Evolutionary conservation across 23 tunicate genomes (phyloP).

Genomic region (Phallusia fumigata): DNA sequence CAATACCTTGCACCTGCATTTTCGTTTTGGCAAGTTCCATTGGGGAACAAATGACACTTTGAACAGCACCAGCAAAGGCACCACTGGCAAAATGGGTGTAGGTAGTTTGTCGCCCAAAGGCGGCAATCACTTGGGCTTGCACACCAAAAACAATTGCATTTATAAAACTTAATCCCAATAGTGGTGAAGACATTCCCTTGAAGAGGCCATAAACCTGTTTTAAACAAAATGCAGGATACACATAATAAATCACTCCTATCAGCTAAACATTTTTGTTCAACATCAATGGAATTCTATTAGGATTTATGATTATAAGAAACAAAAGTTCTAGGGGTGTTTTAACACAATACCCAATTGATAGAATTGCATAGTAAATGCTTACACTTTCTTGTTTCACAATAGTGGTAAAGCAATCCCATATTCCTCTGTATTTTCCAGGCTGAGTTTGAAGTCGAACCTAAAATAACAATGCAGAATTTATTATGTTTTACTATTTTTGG

Average conservation of each 20-base stretch:
- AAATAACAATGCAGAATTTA: neutral
- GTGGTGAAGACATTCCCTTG: conserved; percentile 94
- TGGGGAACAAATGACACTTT: conserved; percentile 74
- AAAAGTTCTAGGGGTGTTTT: too few relatives aligned
- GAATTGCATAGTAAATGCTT: neutral
- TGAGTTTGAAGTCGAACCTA: conserved; percentile 88
- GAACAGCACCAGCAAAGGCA: conserved; percentile 88
- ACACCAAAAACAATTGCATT: conserved; percentile 95
- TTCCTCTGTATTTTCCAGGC: conserved; percentile 75
- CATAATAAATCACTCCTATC: neutral
- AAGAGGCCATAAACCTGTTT: conserved; percentile 68
- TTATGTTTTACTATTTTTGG: neutral
- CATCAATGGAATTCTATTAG: too few relatives aligned
- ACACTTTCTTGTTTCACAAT: conserved; percentile 79
- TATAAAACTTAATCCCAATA: conserved; percentile 77
- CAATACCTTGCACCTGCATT: conserved; percentile 83
- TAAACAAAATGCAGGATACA: neutral
- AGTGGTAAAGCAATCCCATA: conserved; percentile 78
- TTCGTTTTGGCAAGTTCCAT: conserved; percentile 95
- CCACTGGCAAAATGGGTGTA: conserved; percentile 82
- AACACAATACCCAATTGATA: neutral
- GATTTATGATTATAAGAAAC: too few relatives aligned
- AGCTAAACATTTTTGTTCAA: too few relatives aligned
- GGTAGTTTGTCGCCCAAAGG: conserved; percentile 63
- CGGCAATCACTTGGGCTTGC: conserved; percentile 68